Base-by-base conservation (phyloP, 2,113 vertebrate genomes). In the Nothocercus julius region DNA sequence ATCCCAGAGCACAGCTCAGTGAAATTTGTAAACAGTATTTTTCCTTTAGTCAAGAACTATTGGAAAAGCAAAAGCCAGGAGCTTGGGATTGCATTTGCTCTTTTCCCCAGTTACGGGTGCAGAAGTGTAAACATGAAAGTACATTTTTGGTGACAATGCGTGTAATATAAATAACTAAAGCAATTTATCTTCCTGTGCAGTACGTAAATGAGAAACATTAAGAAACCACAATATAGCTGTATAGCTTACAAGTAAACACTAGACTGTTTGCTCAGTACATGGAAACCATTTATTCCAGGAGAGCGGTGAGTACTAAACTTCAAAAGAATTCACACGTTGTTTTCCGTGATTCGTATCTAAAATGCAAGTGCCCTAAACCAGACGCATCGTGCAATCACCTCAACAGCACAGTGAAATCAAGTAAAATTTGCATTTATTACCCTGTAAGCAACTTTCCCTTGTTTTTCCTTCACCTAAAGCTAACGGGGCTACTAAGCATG, bases 381-480 rank as follows among this genome's bases (percentile, higher is more conserved):
- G 15, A 79, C 82, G 81, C 91, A 85, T 85, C 89, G 82, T 53
- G 56, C 24, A 90, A 78, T 56, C 68, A 40, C 30, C 85, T 85
- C n/a, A 87, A 74, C 54, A 87, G 91, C 73, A 92, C 21, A 70
- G 20, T 66, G 24, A 85, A 76, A 62, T 70, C 49, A 95, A 90
- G 36, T 42, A 67, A 66, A 91, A 89, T 59, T 89, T 82, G 59
- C 3, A 25, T 12, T 44, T 61, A n/a, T 92, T 87, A 91, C 67
- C 59, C 47, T n/a, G 85, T 66, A 73, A 19, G 84, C n/a, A 78
- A 49, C 63, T 67, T 21, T 34, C 45, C 32, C 44, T 69, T 13
- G 44, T 69, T 89, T 25, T 96, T 61, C 76, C 76, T 59, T 62
- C 45, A 36, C n/a, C 78, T 75, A 56, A 27, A 45, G 53, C 64